phyloP scores from a whole-genome alignment of 2,888 invertebrate genomes.

The Steinernema hermaphroditum region DNA sequence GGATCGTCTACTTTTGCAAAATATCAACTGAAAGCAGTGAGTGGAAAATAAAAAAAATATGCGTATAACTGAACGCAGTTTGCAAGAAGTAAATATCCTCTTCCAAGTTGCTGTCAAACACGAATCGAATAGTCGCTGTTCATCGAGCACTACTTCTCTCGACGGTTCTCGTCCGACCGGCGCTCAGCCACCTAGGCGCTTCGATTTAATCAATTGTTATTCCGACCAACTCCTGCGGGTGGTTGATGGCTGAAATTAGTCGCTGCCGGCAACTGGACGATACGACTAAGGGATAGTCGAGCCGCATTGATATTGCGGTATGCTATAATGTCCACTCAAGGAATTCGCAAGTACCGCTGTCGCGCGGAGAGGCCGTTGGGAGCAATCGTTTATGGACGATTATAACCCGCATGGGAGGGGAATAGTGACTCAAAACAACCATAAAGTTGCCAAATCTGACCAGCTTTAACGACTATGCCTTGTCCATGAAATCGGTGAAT shows the following conservation, averaged over 20 bases:
- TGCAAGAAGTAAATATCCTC: not conserved
- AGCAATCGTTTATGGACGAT: conserved; percentile 26
- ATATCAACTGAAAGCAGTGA: no score
- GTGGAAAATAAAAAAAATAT: no score
- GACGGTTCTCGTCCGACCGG: not conserved
- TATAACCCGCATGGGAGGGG: conserved; percentile 11
- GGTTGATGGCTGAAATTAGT: not conserved
- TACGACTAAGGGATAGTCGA: not conserved
- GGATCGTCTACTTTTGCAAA: no score
- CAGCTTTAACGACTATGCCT: no score
- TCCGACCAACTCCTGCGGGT: conserved; percentile 8
- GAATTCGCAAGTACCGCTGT: conserved; percentile 19
- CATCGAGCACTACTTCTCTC: conserved; percentile 3
- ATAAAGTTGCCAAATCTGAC: conserved; percentile 3
- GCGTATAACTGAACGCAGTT: no score
- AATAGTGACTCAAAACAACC: conserved; percentile 8
- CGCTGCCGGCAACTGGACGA: not conserved
- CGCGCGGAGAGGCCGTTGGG: conserved; percentile 7
- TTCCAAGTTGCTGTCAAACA: conserved; percentile 22
- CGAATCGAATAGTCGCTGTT: not conserved
- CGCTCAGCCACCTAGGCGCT: conserved; percentile 18
- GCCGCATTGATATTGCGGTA: not conserved
- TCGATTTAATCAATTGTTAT: conserved; percentile 23
- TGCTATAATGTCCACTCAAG: not conserved
- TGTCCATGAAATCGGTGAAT: no score